A percentile compares a stretch with the other conserved stretches of the same genome.
phyloP scores from a whole-genome alignment of 1,140 invertebrate species.

The Cheumatopsyche charites region DNA sequence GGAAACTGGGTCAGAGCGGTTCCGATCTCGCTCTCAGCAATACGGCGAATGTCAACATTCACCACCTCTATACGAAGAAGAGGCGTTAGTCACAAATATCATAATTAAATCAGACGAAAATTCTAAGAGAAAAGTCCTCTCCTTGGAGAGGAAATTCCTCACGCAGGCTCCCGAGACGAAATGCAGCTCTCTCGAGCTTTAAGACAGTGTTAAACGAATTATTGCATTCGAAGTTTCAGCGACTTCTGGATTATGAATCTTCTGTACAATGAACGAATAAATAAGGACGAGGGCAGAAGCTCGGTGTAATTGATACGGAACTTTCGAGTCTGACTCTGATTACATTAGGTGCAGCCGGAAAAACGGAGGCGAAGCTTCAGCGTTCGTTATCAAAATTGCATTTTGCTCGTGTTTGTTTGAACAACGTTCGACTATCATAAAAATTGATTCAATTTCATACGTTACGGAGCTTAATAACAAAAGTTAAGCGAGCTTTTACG shows the following conservation, averaged over 20 bases:
- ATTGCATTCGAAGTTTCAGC: background rate
- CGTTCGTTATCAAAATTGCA: background rate
- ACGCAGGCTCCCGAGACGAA: background rate
- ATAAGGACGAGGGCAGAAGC: background rate
- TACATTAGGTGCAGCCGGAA: background rate
- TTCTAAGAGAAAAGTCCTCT: background rate
- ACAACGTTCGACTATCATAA: too few species aligned
- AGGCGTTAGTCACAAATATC: constrained; percentile 11
- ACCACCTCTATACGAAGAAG: background rate
- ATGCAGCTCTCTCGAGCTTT: background rate
- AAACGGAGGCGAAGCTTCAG: background rate
- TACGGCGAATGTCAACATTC: background rate
- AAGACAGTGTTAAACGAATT: background rate
- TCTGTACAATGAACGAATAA: background rate
- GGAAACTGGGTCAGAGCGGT: background rate
- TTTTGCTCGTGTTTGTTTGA: background rate
- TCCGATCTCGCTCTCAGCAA: background rate
- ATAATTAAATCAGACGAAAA: constrained; percentile 5
- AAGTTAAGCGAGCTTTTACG: too few species aligned
- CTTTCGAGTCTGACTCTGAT: background rate
- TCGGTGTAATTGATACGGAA: background rate
- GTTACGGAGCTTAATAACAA: too few species aligned
- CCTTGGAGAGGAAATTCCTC: background rate
- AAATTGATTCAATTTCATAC: too few species aligned
- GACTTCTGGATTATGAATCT: background rate